Percentiles rank a stretch among this genome's conserved stretches.
Evolutionary conservation across 1,140 invertebrate genomes (phyloP).

Genomic region (Aphidius gifuensis): DNA sequence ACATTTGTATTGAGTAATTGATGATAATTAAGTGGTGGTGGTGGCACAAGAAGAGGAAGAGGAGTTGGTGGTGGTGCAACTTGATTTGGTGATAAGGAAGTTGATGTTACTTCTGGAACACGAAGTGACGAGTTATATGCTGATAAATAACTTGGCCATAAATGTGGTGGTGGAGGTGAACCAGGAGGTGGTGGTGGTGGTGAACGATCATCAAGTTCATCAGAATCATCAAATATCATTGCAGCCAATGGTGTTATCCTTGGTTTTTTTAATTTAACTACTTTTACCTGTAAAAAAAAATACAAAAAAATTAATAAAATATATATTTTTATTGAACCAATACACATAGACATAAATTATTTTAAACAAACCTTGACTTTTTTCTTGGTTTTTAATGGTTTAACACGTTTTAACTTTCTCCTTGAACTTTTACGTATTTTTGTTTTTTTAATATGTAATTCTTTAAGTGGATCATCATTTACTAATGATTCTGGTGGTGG

Average conservation of each 20-base stretch:
- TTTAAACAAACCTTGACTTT: slow-evolving; percentile 53
- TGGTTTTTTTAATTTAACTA: slow-evolving; percentile 48
- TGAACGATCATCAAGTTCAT: slow-evolving; percentile 55
- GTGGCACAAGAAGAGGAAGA: slow-evolving; percentile 49
- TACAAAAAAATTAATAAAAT: neutral
- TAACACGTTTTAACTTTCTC: slow-evolving; percentile 52
- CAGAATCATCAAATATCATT: slow-evolving; percentile 51
- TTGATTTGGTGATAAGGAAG: slow-evolving; percentile 26
- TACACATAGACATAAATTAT: neutral
- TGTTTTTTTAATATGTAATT: slow-evolving; percentile 50
- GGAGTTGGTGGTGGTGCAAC: slow-evolving; percentile 49
- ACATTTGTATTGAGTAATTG: slow-evolving; percentile 45
- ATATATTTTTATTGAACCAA: slow-evolving; percentile 8
- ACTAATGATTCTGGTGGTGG: slow-evolving; percentile 54
- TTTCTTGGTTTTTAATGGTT: slow-evolving; percentile 54
- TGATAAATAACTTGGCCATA: slow-evolving; percentile 54
- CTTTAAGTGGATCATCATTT: slow-evolving; percentile 40
- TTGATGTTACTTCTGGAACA: slow-evolving; percentile 4
- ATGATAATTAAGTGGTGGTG: slow-evolving; percentile 46
- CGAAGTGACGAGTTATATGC: slow-evolving; percentile 41
- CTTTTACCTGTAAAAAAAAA: slow-evolving; percentile 39
- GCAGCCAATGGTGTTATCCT: slow-evolving; percentile 43
- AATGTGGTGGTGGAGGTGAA: slow-evolving; percentile 56
- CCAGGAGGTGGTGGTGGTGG: slow-evolving; percentile 60
- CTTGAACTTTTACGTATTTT: slow-evolving; percentile 51